Evolutionary conservation across 2,888 invertebrate species (phyloP).

Genomic region (Noctua janthina): DNA sequence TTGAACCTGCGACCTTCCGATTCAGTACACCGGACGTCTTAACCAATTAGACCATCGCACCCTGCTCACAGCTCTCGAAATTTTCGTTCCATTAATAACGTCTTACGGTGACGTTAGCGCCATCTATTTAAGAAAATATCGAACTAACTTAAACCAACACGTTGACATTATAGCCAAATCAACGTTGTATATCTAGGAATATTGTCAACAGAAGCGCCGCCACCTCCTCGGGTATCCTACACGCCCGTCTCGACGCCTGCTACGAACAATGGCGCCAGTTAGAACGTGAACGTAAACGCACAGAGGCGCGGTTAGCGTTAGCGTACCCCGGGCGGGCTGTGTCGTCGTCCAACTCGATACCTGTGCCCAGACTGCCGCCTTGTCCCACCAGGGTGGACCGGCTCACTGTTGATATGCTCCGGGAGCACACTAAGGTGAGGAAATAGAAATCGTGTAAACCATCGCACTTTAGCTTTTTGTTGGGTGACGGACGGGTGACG

Average conservation of each 20-base stretch:
- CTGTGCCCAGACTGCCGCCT: conserved; percentile 94
- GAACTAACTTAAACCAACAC: no score
- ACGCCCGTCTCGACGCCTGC: conserved; percentile 93
- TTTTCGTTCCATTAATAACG: no score
- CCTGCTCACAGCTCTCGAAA: no score
- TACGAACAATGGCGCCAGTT: conserved; percentile 95
- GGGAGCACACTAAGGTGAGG: conserved; percentile 93
- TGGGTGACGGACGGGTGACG: no score
- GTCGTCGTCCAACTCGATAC: conserved; percentile 93
- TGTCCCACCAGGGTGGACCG: conserved; percentile 95
- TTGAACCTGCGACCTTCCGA: no score
- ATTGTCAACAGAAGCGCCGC: conserved; percentile 83
- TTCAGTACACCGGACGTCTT: no score
- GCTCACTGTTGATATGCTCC: conserved; percentile 94
- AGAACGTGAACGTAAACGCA: conserved; percentile 95
- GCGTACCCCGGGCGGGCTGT: conserved; percentile 95
- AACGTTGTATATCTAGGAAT: background rate
- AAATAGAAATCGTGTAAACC: no score
- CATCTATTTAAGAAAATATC: no score
- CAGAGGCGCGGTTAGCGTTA: conserved; percentile 94
- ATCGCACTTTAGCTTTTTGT: no score
- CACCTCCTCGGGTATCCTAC: conserved; percentile 91
- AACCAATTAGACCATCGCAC: no score
- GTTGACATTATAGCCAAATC: no score
- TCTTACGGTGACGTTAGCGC: no score